Conservation (phyloP, 2,797 vertebrate genomes). For the Eptatretus atami region DNA sequence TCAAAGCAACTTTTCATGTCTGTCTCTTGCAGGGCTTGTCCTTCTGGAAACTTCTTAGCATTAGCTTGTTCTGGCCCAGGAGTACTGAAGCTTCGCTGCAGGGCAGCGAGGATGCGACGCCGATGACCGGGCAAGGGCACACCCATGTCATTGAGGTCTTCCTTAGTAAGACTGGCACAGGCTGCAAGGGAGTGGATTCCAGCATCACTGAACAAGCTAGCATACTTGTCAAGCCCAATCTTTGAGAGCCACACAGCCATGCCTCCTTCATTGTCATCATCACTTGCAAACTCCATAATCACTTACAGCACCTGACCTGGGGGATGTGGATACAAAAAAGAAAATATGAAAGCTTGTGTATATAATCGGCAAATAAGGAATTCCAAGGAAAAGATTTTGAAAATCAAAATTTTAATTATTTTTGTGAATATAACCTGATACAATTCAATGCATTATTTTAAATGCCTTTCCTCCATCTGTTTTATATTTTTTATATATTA, state of each 20-base stretch:
- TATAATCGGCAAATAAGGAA: no score
- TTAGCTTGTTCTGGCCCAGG: constrained; percentile 11
- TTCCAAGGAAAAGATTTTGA: no score
- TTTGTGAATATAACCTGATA: no score
- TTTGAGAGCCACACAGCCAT: constrained; percentile 39
- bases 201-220: constrained; percentile 27
- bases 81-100: constrained; percentile 10
- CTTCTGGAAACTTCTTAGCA: no score
- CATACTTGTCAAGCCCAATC: constrained; percentile 61
- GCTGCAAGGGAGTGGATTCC: constrained; percentile 32
- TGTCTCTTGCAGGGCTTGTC: no score
- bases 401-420: no score
- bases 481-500: no score
- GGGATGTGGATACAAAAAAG: no score
- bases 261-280: constrained; percentile 19
- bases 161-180: constrained; percentile 23
- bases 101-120: constrained; percentile 51
- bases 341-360: no score
- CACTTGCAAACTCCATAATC: constrained; percentile 29
- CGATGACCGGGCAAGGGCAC: constrained; percentile 60
- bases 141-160: constrained; percentile 34
- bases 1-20: no score
- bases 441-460: no score
- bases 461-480: no score
- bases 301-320: constrained; percentile 7